These are phyloP conservation scores for Chamaetylas fuelleborni DNA, from an alignment of 2,113 vertebrate genomes.

Conservation along the genomic window DNA sequence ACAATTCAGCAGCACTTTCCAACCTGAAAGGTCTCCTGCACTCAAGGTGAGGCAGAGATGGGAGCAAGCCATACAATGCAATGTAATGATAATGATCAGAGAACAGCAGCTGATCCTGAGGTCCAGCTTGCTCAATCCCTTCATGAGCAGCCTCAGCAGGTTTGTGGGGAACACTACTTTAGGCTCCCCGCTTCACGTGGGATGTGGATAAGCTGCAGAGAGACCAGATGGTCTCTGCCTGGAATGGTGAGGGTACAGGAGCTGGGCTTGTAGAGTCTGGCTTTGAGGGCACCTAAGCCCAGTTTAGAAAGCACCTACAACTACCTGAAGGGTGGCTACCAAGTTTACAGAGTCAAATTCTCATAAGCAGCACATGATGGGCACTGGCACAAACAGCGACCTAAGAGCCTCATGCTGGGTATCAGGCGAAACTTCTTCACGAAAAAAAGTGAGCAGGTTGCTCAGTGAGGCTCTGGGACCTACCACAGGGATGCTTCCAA, in stretches of 20 bases:
- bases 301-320: neutral
- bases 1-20: neutral
- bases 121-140: neutral
- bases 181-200: neutral
- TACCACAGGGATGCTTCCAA: rapidly evolving
- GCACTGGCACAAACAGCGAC: neutral
- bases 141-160: neutral
- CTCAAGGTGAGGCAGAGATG: neutral
- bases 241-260: neutral
- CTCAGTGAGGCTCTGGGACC: neutral
- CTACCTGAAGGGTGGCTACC: neutral
- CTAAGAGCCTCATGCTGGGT: neutral
- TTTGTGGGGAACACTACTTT: neutral
- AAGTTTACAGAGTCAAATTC: neutral
- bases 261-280: neutral
- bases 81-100: neutral
- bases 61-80: neutral
- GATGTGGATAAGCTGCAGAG: neutral
- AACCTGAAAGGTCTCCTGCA: neutral
- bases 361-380: neutral
- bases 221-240: neutral
- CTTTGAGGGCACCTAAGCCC: neutral
- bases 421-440: neutral
- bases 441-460: neutral
- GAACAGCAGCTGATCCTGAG: neutral